Evolutionary conservation across 1,140 invertebrate genomes (phyloP), one percentile per base, ranked within the genome.

Genomic region (Philopotamus ludificatus): DNA sequence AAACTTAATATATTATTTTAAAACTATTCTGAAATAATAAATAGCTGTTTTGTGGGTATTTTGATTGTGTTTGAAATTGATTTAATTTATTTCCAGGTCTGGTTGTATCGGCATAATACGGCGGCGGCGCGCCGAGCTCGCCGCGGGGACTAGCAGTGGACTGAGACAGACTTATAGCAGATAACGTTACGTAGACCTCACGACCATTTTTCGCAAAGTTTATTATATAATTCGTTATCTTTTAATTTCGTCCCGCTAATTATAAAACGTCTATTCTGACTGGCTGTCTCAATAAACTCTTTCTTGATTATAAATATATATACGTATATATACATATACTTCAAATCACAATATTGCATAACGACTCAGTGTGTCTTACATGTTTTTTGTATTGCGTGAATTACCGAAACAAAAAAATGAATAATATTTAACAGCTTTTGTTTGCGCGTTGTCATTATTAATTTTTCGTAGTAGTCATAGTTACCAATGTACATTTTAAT

Each of bases 131-230:
- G 83, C 23, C 78, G 82, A 26, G 42, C 81, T 57, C 83, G 82
- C 57, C 81, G 86, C 73, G 84, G 85, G 67, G 86, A 87, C 82
- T 87, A 86, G 83, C 83, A 85, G 79, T 85, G 79, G 79, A 76
- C 74, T 42, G 77, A 81, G 71, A 79, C 75, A 28, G 77, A 77
- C 72, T 81, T 81, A 80, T 81, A 81, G 79, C 79, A 72, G 65
- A 64, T 71, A 73, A 66, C 69, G 54, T 68, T 67, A 34, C 65
- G 18, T 55, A n/a, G n/a, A 45, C 45, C 15, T 23, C 34, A 42
- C 47, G 61, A 50, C 51, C 55, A 63, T 58, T 25, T 25, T 10
- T 59, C 22, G 10, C 39, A 34, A 26, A 15, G 12, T 39, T 16
- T 57, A 18, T 16, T 4, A 7, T 58, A 20, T 15, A 12, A 28